phyloP scores from a whole-genome alignment of 2,113 vertebrate species.

The Microtus montanus region DNA sequence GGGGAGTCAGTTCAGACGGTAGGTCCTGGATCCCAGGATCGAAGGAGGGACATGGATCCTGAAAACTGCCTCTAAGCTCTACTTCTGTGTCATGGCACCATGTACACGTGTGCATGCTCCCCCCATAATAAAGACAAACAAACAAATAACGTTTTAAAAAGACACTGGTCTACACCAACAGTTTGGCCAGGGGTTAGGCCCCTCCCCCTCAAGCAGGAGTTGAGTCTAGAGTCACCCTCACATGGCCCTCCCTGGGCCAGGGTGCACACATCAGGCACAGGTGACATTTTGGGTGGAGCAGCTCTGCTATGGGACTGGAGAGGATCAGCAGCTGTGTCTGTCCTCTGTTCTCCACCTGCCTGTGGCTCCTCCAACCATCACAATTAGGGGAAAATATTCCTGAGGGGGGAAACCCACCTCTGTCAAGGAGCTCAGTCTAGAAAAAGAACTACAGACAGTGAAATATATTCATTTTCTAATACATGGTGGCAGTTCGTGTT shows the following conservation, averaged over 20 bases:
- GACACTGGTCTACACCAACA: too few relatives aligned
- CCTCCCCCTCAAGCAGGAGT: neutral
- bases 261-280: neutral
- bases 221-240: too few relatives aligned
- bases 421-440: neutral
- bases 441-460: neutral
- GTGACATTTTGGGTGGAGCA: too few relatives aligned
- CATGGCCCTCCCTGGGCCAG: neutral
- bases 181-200: too few relatives aligned
- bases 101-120: too few relatives aligned
- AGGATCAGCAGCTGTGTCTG: neutral
- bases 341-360: neutral
- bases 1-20: fast-evolving
- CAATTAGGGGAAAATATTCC: neutral
- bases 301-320: too few relatives aligned
- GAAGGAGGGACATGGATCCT: neutral
- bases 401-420: neutral
- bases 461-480: neutral
- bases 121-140: neutral
- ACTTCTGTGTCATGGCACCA: neutral
- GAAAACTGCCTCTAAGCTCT: neutral
- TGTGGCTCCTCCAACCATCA: neutral
- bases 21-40: too few relatives aligned
- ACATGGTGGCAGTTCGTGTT: too few relatives aligned
- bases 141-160: too few relatives aligned